These are phyloP conservation scores for Drosophila teissieri DNA, from an alignment of 1,140 invertebrate species.

Conservation along the genomic window DNA sequence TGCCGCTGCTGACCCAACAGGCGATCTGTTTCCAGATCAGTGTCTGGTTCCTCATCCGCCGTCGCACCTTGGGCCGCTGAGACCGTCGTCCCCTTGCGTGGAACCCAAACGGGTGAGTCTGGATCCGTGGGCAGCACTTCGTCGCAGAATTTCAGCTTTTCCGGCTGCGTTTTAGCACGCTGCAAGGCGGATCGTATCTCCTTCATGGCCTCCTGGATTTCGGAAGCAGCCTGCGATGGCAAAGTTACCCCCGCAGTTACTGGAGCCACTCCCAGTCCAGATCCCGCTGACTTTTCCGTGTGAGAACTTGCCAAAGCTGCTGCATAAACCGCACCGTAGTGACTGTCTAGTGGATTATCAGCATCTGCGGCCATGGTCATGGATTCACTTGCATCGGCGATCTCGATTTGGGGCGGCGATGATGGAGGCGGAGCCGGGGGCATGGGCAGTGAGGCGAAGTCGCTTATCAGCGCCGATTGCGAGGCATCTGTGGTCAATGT, in stretches of 20 bases:
- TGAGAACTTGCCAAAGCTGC: conserved; percentile 55
- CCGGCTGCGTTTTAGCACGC: conserved; percentile 86
- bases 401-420: conserved; percentile 48
- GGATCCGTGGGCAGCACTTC: conserved; percentile 73
- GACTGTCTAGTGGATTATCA: conserved; percentile 21
- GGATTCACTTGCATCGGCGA: conserved; percentile 32
- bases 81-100: conserved; percentile 55
- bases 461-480: conserved; percentile 52
- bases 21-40: conserved; percentile 95
- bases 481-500: conserved; percentile 45
- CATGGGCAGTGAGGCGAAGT: conserved; percentile 52
- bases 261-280: background rate
- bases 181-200: conserved; percentile 92
- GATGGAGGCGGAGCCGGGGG: conserved; percentile 41
- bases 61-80: conserved; percentile 2
- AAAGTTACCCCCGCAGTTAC: conserved; percentile 24
- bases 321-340: conserved; percentile 64
- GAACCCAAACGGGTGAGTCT: conserved; percentile 82
- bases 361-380: conserved; percentile 6
- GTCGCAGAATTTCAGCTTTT: conserved; percentile 79
- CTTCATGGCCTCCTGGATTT: conserved; percentile 90
- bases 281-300: conserved; percentile 15
- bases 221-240: conserved; percentile 64
- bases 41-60: conserved; percentile 91
- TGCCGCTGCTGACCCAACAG: conserved; percentile 94